Conservation (phyloP, 2,888 invertebrate genomes). For the Syritta pipiens region DNA sequence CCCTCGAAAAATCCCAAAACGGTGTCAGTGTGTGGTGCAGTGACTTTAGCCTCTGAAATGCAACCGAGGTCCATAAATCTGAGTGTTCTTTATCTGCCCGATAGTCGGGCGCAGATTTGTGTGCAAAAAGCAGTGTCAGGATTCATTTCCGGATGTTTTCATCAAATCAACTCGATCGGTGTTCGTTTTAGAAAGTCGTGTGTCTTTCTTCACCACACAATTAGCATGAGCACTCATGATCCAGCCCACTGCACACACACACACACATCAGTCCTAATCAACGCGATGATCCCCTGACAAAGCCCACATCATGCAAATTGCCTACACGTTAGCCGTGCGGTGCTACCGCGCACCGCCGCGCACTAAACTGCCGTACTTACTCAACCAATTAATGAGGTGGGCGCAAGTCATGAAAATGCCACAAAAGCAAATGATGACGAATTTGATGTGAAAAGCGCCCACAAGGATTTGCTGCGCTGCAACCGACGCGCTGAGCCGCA, state of each 20-base stretch:
- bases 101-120: no score
- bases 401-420: conserved; percentile 68
- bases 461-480: conserved; percentile 52
- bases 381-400: conserved; percentile 66
- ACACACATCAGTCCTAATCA: conserved; percentile 64
- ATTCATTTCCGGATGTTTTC: no score
- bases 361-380: conserved; percentile 42
- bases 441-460: conserved; percentile 67
- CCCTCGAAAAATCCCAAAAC: conserved; percentile 32
- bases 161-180: no score
- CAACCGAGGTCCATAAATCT: conserved; percentile 24
- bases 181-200: no score
- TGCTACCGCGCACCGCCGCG: conserved; percentile 39
- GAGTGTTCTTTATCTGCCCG: conserved; percentile 34
- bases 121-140: no score
- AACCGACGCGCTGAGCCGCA: neutral
- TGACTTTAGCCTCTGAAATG: conserved; percentile 26
- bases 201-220: conserved; percentile 24
- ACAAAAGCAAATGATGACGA: conserved; percentile 69
- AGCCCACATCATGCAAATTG: conserved; percentile 65
- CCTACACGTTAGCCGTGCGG: conserved; percentile 49
- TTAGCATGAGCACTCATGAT: conserved; percentile 20
- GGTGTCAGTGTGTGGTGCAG: conserved; percentile 24
- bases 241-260: conserved; percentile 14
- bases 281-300: conserved; percentile 66